Evolutionary conservation across 2,797 vertebrate species (phyloP).

Genomic region (Mormyrus hasselquistii): DNA sequence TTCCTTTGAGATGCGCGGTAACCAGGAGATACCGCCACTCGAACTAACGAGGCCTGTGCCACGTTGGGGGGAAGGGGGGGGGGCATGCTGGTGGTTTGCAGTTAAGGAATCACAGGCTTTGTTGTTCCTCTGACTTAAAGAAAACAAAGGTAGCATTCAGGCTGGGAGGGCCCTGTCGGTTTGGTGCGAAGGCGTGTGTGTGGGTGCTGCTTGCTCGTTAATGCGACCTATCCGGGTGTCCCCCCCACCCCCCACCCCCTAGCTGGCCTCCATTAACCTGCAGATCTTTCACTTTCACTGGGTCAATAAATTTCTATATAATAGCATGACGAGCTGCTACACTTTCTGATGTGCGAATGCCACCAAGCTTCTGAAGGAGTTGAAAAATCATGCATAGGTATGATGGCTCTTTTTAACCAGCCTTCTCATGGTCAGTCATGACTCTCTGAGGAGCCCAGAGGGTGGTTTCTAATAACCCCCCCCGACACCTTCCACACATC

Average conservation of each 20-base stretch:
- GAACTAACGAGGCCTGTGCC: background rate
- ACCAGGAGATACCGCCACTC: background rate
- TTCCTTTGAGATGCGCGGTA: background rate
- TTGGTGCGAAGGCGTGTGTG: background rate
- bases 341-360: background rate
- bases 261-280: background rate
- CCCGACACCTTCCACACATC: background rate
- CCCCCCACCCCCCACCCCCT: background rate
- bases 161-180: background rate
- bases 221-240: too few relatives aligned
- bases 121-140: background rate
- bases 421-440: background rate
- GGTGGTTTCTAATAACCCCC: background rate
- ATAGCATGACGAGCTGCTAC: background rate
- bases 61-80: background rate
- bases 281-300: background rate
- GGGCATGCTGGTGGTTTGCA: background rate
- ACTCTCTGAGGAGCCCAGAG: background rate
- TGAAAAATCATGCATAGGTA: background rate
- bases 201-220: background rate
- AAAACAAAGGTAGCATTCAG: slow-evolving; percentile 3
- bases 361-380: background rate
- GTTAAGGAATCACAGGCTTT: background rate
- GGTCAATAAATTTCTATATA: background rate
- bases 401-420: background rate